A percentile compares a stretch with the other conserved stretches of the same genome.
Conservation (phyloP, 1,140 invertebrate genomes). For the Trinorchestia longiramus region DNA sequence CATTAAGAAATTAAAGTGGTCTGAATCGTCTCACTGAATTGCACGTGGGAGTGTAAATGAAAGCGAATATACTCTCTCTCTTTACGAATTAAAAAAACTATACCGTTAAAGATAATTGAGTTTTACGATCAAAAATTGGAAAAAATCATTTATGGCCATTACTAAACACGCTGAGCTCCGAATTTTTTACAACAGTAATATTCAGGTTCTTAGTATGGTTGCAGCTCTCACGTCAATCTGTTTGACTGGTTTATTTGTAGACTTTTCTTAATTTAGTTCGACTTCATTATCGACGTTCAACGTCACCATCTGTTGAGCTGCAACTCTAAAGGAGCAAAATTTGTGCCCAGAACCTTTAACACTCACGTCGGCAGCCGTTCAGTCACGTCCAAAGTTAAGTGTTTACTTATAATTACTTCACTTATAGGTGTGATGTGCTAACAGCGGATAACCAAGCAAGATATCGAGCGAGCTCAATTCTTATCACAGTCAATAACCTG, state of each 20-base stretch:
- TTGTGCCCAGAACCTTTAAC: not conserved
- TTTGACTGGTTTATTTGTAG: not conserved
- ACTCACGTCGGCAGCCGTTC: not conserved
- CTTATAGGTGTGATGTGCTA: not conserved
- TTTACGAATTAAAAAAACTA: no score
- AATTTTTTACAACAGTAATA: no score
- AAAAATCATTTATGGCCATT: no score
- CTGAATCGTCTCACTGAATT: no score
- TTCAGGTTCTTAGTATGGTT: no score
- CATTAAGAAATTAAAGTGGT: no score
- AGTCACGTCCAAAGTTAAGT: not conserved
- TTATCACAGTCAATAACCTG: slow-evolving; percentile 29
- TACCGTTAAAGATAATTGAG: no score
- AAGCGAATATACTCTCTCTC: no score
- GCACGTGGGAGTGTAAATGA: no score
- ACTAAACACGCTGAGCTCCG: no score
- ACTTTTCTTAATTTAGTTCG: not conserved
- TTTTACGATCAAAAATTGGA: no score
- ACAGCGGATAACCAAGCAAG: not conserved
- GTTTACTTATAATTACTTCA: slow-evolving; percentile 15
- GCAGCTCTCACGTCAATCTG: no score
- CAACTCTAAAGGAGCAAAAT: not conserved
- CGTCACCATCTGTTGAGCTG: not conserved
- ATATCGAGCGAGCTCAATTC: slow-evolving; percentile 37
- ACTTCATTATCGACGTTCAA: not conserved